Conservation (phyloP, 2,113 vertebrate genomes). For the Chlorodrepanis virens region DNA sequence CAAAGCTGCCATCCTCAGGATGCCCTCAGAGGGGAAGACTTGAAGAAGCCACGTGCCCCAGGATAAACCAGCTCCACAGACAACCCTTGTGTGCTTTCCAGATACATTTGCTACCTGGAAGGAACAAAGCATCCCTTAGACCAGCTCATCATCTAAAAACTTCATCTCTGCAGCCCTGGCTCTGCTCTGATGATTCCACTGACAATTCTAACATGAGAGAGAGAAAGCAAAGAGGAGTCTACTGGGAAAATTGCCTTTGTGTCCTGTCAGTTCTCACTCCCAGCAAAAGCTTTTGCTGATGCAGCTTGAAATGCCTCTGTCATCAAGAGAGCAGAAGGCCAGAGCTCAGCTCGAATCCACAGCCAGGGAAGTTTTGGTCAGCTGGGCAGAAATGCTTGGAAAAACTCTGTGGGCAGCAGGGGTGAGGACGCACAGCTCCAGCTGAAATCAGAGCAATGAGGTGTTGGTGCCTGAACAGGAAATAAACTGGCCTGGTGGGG, state of each 20-base stretch:
- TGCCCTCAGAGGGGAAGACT: accelerated
- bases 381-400: not conserved
- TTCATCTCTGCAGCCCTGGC: not conserved
- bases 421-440: not conserved
- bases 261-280: not conserved
- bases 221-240: not conserved
- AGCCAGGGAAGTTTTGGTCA: not conserved
- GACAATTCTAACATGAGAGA: not conserved
- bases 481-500: not conserved
- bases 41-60: not conserved
- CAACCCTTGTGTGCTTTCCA: not conserved
- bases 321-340: not conserved
- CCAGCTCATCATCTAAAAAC: not conserved
- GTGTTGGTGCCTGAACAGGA: not conserved
- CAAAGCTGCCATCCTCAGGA: not conserved
- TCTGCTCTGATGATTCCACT: not conserved
- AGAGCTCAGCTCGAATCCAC: not conserved
- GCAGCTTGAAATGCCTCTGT: not conserved
- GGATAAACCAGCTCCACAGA: not conserved
- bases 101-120: not conserved
- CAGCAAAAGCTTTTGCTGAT: not conserved
- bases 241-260: not conserved
- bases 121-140: not conserved
- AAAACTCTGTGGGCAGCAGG: not conserved
- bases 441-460: not conserved